Percentiles rank a stretch among this genome's conserved stretches.
phyloP scores from a whole-genome alignment of 2,113 vertebrate species.

The Ochotona princeps region DNA sequence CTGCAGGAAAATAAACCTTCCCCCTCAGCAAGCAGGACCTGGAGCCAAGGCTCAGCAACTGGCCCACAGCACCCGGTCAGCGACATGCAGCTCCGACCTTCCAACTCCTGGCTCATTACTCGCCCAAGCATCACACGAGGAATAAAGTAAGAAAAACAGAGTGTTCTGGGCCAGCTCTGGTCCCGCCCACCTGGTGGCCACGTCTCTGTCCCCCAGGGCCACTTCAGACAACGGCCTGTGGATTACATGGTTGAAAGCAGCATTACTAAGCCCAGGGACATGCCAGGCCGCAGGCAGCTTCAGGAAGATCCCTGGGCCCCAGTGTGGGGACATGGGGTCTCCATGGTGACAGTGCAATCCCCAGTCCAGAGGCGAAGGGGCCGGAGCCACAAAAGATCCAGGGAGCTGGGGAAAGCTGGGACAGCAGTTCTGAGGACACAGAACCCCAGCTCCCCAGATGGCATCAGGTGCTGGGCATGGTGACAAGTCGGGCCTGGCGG shows the following conservation, averaged over 20 bases:
- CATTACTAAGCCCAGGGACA: no score
- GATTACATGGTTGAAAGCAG: background rate
- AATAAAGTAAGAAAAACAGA: background rate
- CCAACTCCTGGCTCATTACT: no score
- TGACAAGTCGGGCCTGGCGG: no score
- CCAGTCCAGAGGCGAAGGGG: background rate
- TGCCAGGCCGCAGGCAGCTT: no score
- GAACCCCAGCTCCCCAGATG: no score
- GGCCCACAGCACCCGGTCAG: background rate
- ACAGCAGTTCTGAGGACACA: no score
- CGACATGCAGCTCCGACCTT: background rate
- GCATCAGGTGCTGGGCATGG: no score
- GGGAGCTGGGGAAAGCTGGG: background rate
- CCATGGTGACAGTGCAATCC: background rate
- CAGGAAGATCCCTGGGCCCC: no score
- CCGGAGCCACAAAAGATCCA: background rate
- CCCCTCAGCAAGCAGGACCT: no score
- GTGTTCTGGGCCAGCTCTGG: background rate
- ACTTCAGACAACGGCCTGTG: background rate
- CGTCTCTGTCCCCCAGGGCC: background rate
- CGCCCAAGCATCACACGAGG: background rate
- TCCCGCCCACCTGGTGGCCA: background rate
- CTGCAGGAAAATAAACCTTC: background rate
- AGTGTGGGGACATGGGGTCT: background rate
- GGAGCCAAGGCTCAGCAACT: background rate